phyloP scores from a whole-genome alignment of 2,113 vertebrate species.

The Burhinus bistriatus region DNA sequence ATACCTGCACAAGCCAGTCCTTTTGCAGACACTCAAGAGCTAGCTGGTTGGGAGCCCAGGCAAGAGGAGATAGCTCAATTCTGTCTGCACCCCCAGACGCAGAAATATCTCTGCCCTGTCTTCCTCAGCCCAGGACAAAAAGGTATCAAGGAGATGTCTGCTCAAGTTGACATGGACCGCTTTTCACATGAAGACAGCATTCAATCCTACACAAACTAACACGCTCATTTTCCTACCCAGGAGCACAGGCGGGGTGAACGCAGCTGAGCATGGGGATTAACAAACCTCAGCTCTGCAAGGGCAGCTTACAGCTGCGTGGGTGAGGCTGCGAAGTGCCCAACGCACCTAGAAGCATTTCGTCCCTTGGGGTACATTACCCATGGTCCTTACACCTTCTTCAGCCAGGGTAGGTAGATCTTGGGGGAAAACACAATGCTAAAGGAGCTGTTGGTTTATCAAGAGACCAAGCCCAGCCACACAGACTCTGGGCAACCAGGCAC shows the following conservation, averaged over 20 bases:
- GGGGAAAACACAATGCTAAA: neutral
- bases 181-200: neutral
- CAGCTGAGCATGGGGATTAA: neutral
- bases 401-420: neutral
- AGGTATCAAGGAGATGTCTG: neutral
- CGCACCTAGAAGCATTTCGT: neutral
- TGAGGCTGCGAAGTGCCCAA: neutral
- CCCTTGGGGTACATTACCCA: neutral
- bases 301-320: neutral
- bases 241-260: neutral
- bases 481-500: slow-evolving; percentile 58
- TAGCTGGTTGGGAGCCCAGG: neutral
- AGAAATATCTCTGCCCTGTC: neutral
- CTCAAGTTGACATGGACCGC: neutral
- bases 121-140: neutral
- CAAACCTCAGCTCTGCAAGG: neutral
- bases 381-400: neutral
- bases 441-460: neutral
- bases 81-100: neutral
- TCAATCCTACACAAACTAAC: neutral
- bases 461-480: slow-evolving; percentile 10
- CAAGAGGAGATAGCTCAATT: neutral
- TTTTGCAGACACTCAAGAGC: neutral
- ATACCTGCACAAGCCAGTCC: neutral
- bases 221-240: neutral